Conservation (phyloP, 2,797 vertebrate genomes). For the Premnoplex brunnescens region DNA sequence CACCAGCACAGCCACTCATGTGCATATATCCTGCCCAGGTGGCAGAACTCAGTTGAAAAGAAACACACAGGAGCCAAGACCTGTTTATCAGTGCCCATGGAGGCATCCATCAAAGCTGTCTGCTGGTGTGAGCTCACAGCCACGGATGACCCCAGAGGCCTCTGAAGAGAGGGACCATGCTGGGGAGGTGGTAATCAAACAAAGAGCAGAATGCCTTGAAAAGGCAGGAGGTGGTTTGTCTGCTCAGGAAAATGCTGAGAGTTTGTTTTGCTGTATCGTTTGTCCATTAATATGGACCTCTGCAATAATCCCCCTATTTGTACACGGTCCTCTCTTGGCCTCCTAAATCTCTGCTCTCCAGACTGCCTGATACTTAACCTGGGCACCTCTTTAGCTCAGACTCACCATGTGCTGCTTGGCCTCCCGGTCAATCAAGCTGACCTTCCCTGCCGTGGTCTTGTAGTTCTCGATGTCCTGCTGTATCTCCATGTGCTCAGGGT, state of each 20-base stretch:
- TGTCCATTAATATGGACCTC: neutral
- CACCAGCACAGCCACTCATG: neutral
- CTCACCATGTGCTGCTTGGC: conserved; percentile 88
- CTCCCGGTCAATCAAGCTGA: conserved; percentile 86
- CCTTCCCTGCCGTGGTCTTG: conserved; percentile 78
- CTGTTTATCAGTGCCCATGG: too few relatives aligned
- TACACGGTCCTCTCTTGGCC: neutral
- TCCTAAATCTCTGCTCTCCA: neutral
- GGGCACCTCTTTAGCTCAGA: neutral
- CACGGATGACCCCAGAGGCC: neutral
- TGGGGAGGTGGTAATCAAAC: neutral
- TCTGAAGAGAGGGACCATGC: neutral
- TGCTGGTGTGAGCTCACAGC: neutral
- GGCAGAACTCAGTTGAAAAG: neutral
- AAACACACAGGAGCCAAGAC: neutral
- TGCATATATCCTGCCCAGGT: neutral
- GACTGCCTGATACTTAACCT: neutral
- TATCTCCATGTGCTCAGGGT: conserved; percentile 96
- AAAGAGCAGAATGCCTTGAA: neutral
- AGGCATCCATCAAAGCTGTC: neutral
- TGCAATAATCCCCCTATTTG: neutral
- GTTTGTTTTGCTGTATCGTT: neutral
- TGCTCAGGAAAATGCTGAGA: neutral
- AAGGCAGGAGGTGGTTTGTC: neutral
- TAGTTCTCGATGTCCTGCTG: conserved; percentile 90